These are phyloP conservation scores for Rhinoptilus africanus DNA, from an alignment of 2,113 vertebrate species.

Conservation along the genomic window DNA sequence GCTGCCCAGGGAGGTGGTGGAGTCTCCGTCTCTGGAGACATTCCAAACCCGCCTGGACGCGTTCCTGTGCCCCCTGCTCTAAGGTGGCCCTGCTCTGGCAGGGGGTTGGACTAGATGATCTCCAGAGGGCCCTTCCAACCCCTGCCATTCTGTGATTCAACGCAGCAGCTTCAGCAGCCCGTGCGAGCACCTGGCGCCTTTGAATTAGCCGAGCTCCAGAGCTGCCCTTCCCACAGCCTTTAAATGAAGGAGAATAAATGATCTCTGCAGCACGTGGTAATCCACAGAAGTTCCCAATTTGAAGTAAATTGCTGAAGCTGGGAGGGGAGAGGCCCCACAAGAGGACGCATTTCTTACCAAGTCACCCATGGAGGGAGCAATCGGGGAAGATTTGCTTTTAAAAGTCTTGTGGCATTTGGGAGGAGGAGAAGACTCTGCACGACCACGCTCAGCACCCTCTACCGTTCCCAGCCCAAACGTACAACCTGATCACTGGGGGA, in stretches of 20 bases:
- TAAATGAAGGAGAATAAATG: not conserved
- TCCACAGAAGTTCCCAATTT: not conserved
- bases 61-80: no score
- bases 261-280: not conserved
- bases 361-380: rapidly evolving
- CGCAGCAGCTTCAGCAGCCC: not conserved
- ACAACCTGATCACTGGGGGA: not conserved
- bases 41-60: no score
- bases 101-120: no score
- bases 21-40: no score
- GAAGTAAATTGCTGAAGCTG: not conserved
- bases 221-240: not conserved
- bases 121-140: no score
- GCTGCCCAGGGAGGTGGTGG: no score
- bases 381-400: not conserved
- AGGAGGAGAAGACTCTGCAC: not conserved
- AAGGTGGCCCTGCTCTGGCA: no score
- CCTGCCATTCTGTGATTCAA: not conserved
- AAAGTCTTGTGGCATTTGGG: not conserved
- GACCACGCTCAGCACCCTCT: not conserved
- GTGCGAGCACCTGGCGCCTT: not conserved
- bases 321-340: not conserved
- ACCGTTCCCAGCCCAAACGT: not conserved
- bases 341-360: not conserved
- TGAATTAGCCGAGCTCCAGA: not conserved